A percentile compares a stretch with the other conserved stretches of the same genome.
phyloP scores from a whole-genome alignment of 2,113 vertebrate genomes.

The Ochotona princeps region DNA sequence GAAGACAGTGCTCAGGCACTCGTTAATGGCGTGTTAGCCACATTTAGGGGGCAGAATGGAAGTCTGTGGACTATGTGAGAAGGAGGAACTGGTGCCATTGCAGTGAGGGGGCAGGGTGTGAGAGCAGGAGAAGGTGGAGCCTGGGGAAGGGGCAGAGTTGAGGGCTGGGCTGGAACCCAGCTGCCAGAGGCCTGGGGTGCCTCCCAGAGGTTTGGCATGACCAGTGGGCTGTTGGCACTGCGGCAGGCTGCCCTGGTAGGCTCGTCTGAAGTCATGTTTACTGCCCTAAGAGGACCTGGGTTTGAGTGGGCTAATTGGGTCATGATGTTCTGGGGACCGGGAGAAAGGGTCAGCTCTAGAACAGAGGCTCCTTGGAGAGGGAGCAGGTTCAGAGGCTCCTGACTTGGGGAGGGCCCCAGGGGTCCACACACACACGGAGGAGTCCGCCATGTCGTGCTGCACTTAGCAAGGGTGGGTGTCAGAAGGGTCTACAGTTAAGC shows the following conservation, averaged over 20 bases:
- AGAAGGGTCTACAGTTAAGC: background rate
- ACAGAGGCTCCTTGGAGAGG: background rate
- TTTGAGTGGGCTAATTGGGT: background rate
- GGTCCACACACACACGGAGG: no score
- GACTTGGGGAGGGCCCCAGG: background rate
- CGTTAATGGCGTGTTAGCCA: background rate
- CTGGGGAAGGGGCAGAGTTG: background rate
- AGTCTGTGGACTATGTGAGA: background rate
- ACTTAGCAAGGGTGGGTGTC: background rate
- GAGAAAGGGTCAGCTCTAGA: background rate
- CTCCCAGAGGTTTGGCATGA: background rate
- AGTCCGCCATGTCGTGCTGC: background rate
- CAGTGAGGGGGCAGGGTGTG: background rate
- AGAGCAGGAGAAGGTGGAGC: background rate
- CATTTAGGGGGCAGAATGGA: background rate
- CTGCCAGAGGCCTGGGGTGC: background rate
- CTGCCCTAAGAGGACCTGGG: background rate
- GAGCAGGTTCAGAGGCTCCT: background rate
- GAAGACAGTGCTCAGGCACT: background rate
- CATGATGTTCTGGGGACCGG: background rate
- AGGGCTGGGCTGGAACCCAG: background rate
- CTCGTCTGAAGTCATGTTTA: background rate
- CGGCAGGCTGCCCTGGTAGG: background rate
- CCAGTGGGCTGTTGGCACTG: no score
- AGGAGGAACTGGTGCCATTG: background rate